A percentile compares a stretch with the other conserved stretches of the same genome.
Evolutionary conservation across 2,797 vertebrate genomes (phyloP).

Genomic region (Phrynocephalus guinanensis): DNA sequence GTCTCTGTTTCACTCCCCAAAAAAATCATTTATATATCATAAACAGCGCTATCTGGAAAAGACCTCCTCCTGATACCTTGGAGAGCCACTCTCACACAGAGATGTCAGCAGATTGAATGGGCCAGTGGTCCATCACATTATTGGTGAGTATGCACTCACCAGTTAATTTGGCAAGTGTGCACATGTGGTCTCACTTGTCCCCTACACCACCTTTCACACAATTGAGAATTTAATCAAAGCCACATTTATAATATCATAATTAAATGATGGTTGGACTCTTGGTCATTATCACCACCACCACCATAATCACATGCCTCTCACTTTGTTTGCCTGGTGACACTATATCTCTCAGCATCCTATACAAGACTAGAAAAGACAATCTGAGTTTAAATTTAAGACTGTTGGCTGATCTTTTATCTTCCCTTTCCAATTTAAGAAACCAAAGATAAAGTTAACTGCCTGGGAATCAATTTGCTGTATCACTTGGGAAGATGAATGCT

Average conservation of each 20-base stretch:
- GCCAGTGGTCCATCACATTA: too few relatives aligned
- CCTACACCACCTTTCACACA: too few relatives aligned
- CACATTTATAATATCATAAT: not conserved
- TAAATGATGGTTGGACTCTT: not conserved
- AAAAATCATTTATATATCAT: too few relatives aligned
- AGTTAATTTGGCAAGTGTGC: too few relatives aligned
- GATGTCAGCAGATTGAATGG: not conserved
- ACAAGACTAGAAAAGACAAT: not conserved
- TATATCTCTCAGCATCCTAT: not conserved
- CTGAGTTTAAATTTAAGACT: not conserved
- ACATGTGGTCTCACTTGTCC: too few relatives aligned
- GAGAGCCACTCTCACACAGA: not conserved
- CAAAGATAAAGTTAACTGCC: slow-evolving; percentile 20
- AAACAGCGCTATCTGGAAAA: not conserved
- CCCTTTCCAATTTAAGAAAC: slow-evolving; percentile 1
- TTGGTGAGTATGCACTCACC: too few relatives aligned
- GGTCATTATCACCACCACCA: not conserved
- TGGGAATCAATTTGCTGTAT: slow-evolving; percentile 10
- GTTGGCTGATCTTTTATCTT: slow-evolving; percentile 12
- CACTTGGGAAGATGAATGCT: not conserved
- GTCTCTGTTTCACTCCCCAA: not conserved
- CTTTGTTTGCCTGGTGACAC: not conserved
- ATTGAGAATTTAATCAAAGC: too few relatives aligned
- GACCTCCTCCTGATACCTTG: not conserved
- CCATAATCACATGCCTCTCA: not conserved